These are phyloP conservation scores for Mythimna vitellina DNA, from an alignment of 2,888 invertebrate genomes.

Conservation along the genomic window DNA sequence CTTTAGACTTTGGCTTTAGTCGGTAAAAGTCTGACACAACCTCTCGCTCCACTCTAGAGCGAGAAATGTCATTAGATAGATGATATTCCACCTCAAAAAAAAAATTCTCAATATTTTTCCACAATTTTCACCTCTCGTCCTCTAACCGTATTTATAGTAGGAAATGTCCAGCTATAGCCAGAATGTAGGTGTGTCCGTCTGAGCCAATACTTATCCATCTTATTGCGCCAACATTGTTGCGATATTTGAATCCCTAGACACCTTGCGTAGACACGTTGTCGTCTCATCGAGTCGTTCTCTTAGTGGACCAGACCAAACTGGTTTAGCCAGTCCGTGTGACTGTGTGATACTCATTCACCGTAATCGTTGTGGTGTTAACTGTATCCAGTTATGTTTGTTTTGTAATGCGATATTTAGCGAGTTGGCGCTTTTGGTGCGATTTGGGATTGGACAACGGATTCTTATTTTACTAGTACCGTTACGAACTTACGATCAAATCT, in stretches of 20 bases:
- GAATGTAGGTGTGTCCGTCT: constrained; percentile 36
- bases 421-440: neutral
- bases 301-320: constrained; percentile 34
- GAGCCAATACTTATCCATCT: constrained; percentile 9
- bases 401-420: constrained; percentile 23
- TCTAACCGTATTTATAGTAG: constrained; percentile 19
- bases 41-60: too few species aligned
- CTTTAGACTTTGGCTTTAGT: too few species aligned
- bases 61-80: too few species aligned
- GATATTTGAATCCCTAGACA: constrained; percentile 54
- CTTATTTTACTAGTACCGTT: neutral
- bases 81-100: too few species aligned
- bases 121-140: neutral
- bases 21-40: too few species aligned
- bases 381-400: constrained; percentile 20
- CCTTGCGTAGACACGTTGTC: constrained; percentile 41
- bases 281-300: constrained; percentile 24
- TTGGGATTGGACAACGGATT: neutral
- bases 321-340: constrained; percentile 17
- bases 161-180: neutral
- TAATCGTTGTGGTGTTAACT: constrained; percentile 45
- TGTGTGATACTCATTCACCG: constrained; percentile 47
- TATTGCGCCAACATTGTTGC: constrained; percentile 37
- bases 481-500: too few species aligned
- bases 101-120: neutral